Evolutionary conservation across 2,888 invertebrate genomes (phyloP).

Genomic region (Cenopis cana): DNA sequence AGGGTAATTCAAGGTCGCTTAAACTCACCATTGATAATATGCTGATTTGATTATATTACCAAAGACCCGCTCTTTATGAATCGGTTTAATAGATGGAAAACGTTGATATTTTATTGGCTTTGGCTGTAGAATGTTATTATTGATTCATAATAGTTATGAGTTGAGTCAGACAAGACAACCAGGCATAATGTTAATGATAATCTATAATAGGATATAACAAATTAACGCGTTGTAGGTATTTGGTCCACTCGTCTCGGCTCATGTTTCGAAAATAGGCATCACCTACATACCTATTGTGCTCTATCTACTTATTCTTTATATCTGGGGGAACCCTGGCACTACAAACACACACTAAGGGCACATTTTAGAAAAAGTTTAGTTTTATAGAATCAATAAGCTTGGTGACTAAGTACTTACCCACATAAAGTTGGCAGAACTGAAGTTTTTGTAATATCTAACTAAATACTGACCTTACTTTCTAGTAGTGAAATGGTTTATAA

Average conservation of each 20-base stretch:
- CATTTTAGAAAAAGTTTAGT: neutral
- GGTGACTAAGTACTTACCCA: too few species aligned
- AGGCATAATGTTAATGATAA: constrained; percentile 13
- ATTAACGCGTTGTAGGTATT: neutral
- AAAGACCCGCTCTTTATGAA: constrained; percentile 44
- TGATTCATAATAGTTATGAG: neutral
- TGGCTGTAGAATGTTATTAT: constrained; percentile 15
- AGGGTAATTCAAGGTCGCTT: constrained; percentile 51
- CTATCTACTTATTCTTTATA: neutral
- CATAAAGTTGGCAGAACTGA: too few species aligned
- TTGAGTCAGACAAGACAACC: constrained; percentile 28
- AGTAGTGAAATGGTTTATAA: constrained; percentile 27
- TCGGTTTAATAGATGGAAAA: constrained; percentile 26
- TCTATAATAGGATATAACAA: neutral
- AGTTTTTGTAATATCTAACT: neutral
- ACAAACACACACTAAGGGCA: neutral
- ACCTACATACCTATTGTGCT: neutral
- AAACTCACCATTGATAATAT: constrained; percentile 50
- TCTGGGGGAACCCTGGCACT: too few species aligned
- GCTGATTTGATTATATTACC: constrained; percentile 50
- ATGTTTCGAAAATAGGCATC: neutral
- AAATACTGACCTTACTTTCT: neutral
- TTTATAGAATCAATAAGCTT: neutral
- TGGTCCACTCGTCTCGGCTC: neutral
- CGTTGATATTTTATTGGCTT: constrained; percentile 27